A percentile compares a stretch with the other conserved stretches of the same genome.
These are phyloP conservation scores for Nycticorax nycticorax DNA, from an alignment of 2,113 vertebrate genomes.

Conservation along the genomic window DNA sequence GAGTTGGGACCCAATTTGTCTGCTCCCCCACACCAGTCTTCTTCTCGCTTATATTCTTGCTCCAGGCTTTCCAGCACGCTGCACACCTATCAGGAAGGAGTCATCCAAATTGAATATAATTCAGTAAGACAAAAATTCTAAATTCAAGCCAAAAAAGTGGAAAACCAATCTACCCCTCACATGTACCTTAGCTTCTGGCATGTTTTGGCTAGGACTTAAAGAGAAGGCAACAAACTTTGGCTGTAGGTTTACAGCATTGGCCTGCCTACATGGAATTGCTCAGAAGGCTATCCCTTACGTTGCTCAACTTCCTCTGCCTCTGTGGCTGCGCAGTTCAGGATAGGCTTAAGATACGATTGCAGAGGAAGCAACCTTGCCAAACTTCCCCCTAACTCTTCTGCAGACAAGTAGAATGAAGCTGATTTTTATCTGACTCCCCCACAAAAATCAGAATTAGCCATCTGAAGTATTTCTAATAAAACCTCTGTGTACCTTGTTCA, in stretches of 20 bases:
- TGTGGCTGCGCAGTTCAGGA: neutral
- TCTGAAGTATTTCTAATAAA: neutral
- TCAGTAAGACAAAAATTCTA: neutral
- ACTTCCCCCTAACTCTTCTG: neutral
- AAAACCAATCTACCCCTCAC: neutral
- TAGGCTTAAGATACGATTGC: neutral
- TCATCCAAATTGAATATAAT: neutral
- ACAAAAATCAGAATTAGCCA: neutral
- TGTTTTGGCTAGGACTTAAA: neutral
- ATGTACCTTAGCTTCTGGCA: neutral
- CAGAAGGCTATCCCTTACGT: neutral
- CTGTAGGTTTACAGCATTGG: neutral
- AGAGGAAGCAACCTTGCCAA: neutral
- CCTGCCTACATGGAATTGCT: neutral
- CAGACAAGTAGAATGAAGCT: neutral
- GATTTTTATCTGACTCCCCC: neutral
- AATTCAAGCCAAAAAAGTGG: neutral
- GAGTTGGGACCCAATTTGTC: slow-evolving; percentile 98
- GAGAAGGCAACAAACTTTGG: neutral
- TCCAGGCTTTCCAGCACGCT: slow-evolving; percentile 97
- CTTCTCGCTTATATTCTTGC: slow-evolving; percentile 97
- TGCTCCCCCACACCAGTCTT: slow-evolving; percentile 97
- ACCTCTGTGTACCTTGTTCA: neutral
- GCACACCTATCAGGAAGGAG: slow-evolving; percentile 83
- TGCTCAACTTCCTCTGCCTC: neutral